Conservation (phyloP, 2,888 invertebrate genomes). For the Noctua pronuba region DNA sequence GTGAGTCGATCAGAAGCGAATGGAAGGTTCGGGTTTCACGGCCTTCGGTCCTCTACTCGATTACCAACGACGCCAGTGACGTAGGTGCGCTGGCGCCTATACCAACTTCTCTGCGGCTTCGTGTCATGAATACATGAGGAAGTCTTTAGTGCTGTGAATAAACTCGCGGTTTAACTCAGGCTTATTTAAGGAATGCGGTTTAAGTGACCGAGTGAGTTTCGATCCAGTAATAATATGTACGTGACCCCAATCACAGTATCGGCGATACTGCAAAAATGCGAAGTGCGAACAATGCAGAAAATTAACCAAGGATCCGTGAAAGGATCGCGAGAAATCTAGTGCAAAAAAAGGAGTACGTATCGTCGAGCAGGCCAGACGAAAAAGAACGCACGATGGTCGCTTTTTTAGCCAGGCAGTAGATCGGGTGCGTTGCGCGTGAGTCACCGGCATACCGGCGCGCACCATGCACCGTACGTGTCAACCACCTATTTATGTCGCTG, state of each 20-base stretch:
- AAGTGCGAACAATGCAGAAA: constrained; percentile 5
- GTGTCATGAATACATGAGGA: constrained; percentile 77
- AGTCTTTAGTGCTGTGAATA: constrained; percentile 69
- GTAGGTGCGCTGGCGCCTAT: constrained; percentile 83
- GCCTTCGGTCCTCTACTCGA: constrained; percentile 87
- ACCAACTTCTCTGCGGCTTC: constrained; percentile 78
- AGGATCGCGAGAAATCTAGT: constrained; percentile 68
- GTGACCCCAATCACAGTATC: constrained; percentile 51
- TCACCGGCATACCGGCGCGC: constrained; percentile 85
- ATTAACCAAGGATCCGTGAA: constrained; percentile 20
- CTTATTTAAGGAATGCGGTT: constrained; percentile 67
- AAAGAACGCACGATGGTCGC: constrained; percentile 76
- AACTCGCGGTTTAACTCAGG: constrained; percentile 63
- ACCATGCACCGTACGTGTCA: constrained; percentile 87
- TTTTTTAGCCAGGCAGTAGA: constrained; percentile 81
- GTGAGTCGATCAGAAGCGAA: constrained; percentile 81
- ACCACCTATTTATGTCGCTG: constrained; percentile 90
- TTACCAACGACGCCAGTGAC: constrained; percentile 87
- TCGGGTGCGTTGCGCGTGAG: constrained; percentile 81
- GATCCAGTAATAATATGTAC: constrained; percentile 40
- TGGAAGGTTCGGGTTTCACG: constrained; percentile 87
- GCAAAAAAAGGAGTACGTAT: constrained; percentile 68
- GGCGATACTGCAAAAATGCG: constrained; percentile 10
- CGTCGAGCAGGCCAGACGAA: constrained; percentile 74
- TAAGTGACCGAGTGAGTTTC: constrained; percentile 62